Evolutionary conservation across 2,888 invertebrate species (phyloP), one percentile per base, ranked within the genome.

Genomic region (Tiliacea aurago): DNA sequence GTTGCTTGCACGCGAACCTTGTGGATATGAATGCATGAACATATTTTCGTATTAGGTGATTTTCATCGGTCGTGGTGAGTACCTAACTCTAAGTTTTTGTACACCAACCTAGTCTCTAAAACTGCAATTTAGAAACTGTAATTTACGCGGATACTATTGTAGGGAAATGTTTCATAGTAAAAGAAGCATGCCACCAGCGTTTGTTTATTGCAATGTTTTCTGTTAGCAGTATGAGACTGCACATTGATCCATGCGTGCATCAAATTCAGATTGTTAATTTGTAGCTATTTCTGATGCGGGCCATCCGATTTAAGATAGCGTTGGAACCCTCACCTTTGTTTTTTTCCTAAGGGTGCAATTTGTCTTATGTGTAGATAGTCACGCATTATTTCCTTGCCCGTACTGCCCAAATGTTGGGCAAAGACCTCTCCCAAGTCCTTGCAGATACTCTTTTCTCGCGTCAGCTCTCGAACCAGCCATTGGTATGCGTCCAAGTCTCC

Each of bases 1-100:
- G 58, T 41, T 78, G 53, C 62, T 73, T 64, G 71, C 84, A 84
- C 84, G 85, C 86, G 73, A 86, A 59, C 73, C 64, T 45, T 45
- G 28, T 71, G 18, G 28, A n/a, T 18, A 70, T 70, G 70, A 69
- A 69, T 82, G 66, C 76, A 76, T 84, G 79, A 77, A 75, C 74
- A 74, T 77, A 76, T 73, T 75, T 84, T 73, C 64, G 77, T 86
- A 83, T 76, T 78, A 70, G 18, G 62, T 71, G 69, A 81, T 80
- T 75, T 83, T 78, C 81, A 68, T 73, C 86, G 74, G 71, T 58
- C 51, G 76, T 41, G 76, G 81, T 80, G 49, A 76, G 74, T 78
- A 70, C 66, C 37, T 70, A 70, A 55, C 56, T 78, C 47, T 80
- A 72, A 65, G 56, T 76, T 75, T 55, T 62, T 0, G 37, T 62